Percentiles rank a stretch among this genome's conserved stretches.
phyloP scores from a whole-genome alignment of 2,888 invertebrate species.

The Eupeodes luniger region DNA sequence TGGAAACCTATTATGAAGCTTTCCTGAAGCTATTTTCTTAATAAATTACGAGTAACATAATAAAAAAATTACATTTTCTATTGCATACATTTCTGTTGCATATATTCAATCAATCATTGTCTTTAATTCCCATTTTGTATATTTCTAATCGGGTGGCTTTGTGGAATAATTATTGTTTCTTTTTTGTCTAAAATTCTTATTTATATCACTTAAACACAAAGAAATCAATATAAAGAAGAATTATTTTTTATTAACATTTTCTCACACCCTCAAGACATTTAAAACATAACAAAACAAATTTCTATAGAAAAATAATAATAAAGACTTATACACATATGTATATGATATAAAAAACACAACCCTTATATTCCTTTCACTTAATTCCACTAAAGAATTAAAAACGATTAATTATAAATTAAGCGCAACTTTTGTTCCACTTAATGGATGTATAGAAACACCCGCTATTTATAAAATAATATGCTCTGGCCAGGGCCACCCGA shows the following conservation, averaged over 20 bases:
- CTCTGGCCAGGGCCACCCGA: conserved; percentile 1
- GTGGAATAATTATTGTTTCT: not conserved
- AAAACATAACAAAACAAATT: conserved; percentile 39
- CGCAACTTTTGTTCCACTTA: conserved; percentile 66
- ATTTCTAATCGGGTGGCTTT: no score
- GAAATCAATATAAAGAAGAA: conserved; percentile 8
- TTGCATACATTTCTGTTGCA: no score
- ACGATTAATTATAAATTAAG: conserved; percentile 76
- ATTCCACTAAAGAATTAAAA: conserved; percentile 54
- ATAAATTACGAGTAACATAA: no score
- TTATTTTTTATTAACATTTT: conserved; percentile 28
- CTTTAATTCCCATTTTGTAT: no score
- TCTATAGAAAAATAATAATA: conserved; percentile 7
- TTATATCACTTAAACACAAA: conserved; percentile 32
- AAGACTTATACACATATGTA: not conserved
- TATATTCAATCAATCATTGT: no score
- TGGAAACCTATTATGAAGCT: no score
- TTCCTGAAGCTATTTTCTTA: no score
- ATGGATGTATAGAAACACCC: conserved; percentile 36
- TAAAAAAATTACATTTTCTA: no score
- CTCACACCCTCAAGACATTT: conserved; percentile 11
- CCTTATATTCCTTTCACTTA: conserved; percentile 27
- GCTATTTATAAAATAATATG: not conserved
- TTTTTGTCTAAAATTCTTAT: not conserved
- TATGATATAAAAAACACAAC: conserved; percentile 1